phyloP scores from a whole-genome alignment of 2,888 invertebrate species.

The Ornithoptera priamus region DNA sequence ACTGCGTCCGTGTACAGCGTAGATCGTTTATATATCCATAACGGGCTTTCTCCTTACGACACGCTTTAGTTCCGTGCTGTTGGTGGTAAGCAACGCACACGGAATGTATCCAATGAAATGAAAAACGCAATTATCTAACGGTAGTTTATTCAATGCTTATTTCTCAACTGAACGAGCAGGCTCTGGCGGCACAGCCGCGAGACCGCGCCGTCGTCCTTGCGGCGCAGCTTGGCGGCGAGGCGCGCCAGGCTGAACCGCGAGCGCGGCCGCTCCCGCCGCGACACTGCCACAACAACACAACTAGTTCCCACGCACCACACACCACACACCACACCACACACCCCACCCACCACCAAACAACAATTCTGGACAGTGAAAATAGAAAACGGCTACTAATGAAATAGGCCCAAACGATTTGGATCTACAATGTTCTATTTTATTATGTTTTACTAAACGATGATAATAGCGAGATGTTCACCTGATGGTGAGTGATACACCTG shows the following conservation, averaged over 20 bases:
- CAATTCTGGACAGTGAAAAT: neutral
- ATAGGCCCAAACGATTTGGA: too few relatives aligned
- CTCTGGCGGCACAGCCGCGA: constrained; percentile 88
- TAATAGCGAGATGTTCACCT: too few relatives aligned
- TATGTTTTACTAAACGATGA: too few relatives aligned
- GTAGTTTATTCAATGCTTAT: constrained; percentile 38
- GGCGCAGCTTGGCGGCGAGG: constrained; percentile 62
- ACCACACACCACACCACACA: neutral
- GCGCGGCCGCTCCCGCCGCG: constrained; percentile 49
- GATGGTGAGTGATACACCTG: too few relatives aligned
- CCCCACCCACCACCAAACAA: neutral
- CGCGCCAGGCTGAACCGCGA: constrained; percentile 71
- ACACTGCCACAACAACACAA: constrained; percentile 28
- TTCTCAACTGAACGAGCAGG: constrained; percentile 80
- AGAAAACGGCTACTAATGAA: too few relatives aligned
- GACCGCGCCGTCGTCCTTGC: constrained; percentile 80
- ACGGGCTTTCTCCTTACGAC: too few relatives aligned
- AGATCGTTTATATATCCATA: too few relatives aligned
- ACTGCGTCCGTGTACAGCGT: too few relatives aligned
- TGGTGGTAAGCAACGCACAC: too few relatives aligned
- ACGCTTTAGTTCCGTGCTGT: too few relatives aligned
- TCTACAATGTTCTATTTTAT: too few relatives aligned
- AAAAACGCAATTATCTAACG: constrained; percentile 29
- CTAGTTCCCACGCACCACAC: too few relatives aligned
- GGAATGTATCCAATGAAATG: neutral